Conservation (phyloP, 2,797 vertebrate genomes). For the Schizopygopsis malacanthus region DNA sequence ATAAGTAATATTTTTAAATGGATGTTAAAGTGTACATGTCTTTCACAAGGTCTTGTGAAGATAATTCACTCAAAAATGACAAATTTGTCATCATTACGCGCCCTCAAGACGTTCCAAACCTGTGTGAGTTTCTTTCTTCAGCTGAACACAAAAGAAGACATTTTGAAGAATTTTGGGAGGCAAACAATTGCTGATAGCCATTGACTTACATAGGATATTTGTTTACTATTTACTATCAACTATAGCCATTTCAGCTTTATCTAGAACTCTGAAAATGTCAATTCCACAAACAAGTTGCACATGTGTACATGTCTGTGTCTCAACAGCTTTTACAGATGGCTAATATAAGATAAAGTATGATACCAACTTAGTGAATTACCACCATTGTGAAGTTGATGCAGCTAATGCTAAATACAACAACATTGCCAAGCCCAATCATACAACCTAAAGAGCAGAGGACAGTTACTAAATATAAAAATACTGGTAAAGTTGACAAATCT, state of each 20-base stretch:
- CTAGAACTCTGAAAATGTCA: neutral
- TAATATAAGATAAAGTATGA: neutral
- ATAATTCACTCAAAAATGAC: neutral
- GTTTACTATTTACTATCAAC: neutral
- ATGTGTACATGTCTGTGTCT: neutral
- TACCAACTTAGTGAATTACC: neutral
- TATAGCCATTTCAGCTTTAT: neutral
- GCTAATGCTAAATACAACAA: neutral
- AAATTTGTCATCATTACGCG: neutral
- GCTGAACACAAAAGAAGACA: neutral
- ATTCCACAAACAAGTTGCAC: neutral
- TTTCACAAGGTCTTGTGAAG: neutral
- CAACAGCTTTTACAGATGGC: neutral
- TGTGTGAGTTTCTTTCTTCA: neutral
- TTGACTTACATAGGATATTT: neutral
- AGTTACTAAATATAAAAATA: neutral
- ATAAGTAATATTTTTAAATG: neutral
- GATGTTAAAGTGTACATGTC: neutral
- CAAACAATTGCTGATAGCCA: neutral
- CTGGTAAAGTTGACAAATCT: neutral
- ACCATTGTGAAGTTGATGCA: neutral
- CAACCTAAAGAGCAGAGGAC: neutral
- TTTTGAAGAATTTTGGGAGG: slow-evolving; percentile 1
- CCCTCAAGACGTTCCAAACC: neutral
- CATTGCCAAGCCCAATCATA: neutral